Conservation (phyloP, 37 sponge, comb jelly and placozoan species). For the Agelas oroides region DNA sequence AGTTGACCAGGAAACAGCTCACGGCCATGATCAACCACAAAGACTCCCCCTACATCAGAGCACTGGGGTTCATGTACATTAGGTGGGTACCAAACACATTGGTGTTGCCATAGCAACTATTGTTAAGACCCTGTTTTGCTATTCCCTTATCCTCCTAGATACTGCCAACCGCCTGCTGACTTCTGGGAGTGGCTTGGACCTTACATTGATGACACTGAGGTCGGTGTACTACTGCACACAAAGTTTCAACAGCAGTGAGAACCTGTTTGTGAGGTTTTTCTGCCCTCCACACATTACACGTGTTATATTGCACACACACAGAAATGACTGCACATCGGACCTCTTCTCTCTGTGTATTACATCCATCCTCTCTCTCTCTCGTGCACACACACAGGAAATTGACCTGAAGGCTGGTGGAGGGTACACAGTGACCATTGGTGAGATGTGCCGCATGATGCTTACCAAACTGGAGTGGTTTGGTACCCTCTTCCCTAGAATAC, state of each 20-base stretch:
- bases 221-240: slow-evolving; percentile 42
- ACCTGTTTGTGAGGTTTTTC: background rate
- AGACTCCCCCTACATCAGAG: slow-evolving; percentile 95
- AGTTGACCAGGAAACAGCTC: slow-evolving; percentile 95
- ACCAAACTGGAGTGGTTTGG: slow-evolving; percentile 98
- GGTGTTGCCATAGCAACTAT: no score
- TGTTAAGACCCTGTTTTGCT: no score
- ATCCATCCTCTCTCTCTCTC: background rate
- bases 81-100: slow-evolving; percentile 68
- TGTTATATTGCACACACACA: background rate
- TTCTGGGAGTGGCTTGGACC: slow-evolving; percentile 96
- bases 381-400: slow-evolving; percentile 78
- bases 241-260: slow-evolving; percentile 45
- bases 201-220: slow-evolving; percentile 97
- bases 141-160: slow-evolving; percentile 54
- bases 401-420: slow-evolving; percentile 98
- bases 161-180: slow-evolving; percentile 95
- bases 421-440: slow-evolving; percentile 85
- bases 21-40: slow-evolving; percentile 91
- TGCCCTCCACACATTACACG: no score
- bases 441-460: slow-evolving; percentile 92
- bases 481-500: slow-evolving; percentile 95
- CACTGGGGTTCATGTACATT: slow-evolving; percentile 95
- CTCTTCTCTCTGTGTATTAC: background rate
- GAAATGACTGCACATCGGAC: background rate